These are phyloP conservation scores for Eurytoma adleriae DNA, from an alignment of 2,888 invertebrate species.

Conservation along the genomic window DNA sequence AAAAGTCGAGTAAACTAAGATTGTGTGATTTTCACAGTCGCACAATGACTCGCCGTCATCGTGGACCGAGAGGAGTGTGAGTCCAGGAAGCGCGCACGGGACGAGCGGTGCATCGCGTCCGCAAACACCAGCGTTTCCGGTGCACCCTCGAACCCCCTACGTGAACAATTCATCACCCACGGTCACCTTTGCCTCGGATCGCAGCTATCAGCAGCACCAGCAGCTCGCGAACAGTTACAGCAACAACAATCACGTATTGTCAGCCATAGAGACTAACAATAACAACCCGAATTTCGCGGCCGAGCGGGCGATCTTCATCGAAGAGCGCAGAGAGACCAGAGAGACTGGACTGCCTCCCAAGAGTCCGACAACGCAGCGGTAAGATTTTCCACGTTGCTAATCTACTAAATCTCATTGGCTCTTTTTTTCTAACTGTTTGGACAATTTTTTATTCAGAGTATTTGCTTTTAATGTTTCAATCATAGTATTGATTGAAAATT, in stretches of 20 bases:
- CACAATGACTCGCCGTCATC: slow-evolving; percentile 81
- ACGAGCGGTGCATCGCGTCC: slow-evolving; percentile 79
- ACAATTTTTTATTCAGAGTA: too few species aligned
- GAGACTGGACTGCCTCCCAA: slow-evolving; percentile 85
- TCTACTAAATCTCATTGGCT: too few species aligned
- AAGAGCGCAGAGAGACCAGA: slow-evolving; percentile 71
- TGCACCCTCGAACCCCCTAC: slow-evolving; percentile 92
- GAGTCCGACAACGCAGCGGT: slow-evolving; percentile 86
- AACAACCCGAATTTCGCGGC: slow-evolving; percentile 65
- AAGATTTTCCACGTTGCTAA: slow-evolving; percentile 62
- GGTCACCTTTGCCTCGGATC: slow-evolving; percentile 74
- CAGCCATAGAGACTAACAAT: slow-evolving; percentile 61
- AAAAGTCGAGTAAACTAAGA: too few species aligned
- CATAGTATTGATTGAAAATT: too few species aligned
- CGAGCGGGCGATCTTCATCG: slow-evolving; percentile 72
- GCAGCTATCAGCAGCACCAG: slow-evolving; percentile 59
- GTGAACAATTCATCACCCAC: slow-evolving; percentile 86
- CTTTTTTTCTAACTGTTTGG: too few species aligned
- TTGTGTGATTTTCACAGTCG: slow-evolving; percentile 60
- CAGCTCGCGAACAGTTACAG: slow-evolving; percentile 65
- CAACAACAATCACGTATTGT: slow-evolving; percentile 61
- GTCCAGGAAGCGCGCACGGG: slow-evolving; percentile 76
- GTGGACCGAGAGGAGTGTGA: slow-evolving; percentile 79
- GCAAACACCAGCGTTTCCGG: slow-evolving; percentile 95
- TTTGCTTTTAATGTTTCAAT: too few species aligned